These are phyloP conservation scores for Okamejei kenojei DNA, from an alignment of 2,797 vertebrate species.

Conservation along the genomic window DNA sequence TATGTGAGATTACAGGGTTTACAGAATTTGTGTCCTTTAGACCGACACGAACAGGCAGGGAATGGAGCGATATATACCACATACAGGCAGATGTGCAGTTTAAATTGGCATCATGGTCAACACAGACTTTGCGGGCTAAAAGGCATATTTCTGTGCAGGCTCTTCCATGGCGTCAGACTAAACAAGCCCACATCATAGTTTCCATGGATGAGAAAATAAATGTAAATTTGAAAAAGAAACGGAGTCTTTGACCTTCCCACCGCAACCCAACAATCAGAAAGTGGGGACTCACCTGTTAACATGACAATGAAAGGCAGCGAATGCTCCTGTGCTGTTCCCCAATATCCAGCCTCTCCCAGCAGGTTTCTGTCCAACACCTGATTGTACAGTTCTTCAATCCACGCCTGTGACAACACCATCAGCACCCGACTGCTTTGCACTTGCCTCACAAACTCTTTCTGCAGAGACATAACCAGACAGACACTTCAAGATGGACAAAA, in stretches of 20 bases:
- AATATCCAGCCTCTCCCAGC: conserved; percentile 85
- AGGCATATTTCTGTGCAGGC: too few relatives aligned
- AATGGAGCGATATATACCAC: too few relatives aligned
- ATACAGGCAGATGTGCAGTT: too few relatives aligned
- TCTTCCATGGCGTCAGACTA: too few relatives aligned
- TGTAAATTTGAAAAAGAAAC: neutral
- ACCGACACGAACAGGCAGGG: too few relatives aligned
- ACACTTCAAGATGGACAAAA: neutral
- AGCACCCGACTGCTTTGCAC: conserved; percentile 83
- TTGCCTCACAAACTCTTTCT: conserved; percentile 91
- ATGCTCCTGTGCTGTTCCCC: conserved; percentile 73
- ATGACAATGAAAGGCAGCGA: conserved; percentile 79
- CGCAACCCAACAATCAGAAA: neutral
- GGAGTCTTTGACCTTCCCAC: neutral
- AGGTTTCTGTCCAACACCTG: conserved; percentile 86
- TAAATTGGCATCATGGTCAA: too few relatives aligned
- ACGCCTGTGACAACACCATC: conserved; percentile 84
- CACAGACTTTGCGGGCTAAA: too few relatives aligned
- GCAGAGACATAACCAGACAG: conserved; percentile 33
- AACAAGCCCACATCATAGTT: too few relatives aligned
- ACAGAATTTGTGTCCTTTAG: too few relatives aligned
- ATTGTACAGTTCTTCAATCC: conserved; percentile 90
- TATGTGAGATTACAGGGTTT: too few relatives aligned
- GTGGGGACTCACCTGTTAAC: conserved; percentile 70
- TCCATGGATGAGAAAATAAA: too few relatives aligned